Evolutionary conservation across 2,113 vertebrate genomes (phyloP), one percentile per base, ranked within the genome.

Genomic region (Pelobates fuscus): DNA sequence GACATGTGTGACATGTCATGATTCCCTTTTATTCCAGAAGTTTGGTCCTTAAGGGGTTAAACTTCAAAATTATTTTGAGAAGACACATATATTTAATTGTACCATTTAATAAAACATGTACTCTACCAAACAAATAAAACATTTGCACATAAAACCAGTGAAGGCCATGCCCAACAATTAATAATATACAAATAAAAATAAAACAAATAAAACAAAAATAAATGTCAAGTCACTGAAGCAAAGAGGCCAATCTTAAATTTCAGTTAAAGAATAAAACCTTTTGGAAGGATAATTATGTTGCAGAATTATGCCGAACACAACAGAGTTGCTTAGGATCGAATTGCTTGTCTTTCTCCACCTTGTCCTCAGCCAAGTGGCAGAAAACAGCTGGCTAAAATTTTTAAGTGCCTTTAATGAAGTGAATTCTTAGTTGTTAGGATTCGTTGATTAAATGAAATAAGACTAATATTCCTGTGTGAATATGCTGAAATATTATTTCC

Each of bases 331-430:
- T 0, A 79, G 89, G 90, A 92, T 89, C 85, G 88, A 84, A 86
- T 89, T 86, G 82, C 94, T 86, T 82, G 81, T 89, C 89, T 94
- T 89, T 94, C 92, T 86, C 88, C 93, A 95, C 92, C 84, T 90
- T 80, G 80, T 92, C 91, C 88, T 92, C 84, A 89, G 89, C 89
- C 89, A 86, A 90, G 91, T 83, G 84, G 86, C 91, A 90, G 89
- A 89, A 90, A 93, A 91, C 94, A 96, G 95, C 93, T 95, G 95
- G 92, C 81, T 86, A 87, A 94, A 93, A 94, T 95, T 92, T 88
- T 85, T 94, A 89, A 93, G 92, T 86, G 89, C 86, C 88, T 91
- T 89, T 93, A 94, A 94, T 94, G 90, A 96, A 93, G 90, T 88
- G 85, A 90, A 88, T 79, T 88, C 84, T 87, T 88, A 82, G 72